These are phyloP conservation scores for Drosophila sp. DNA, from an alignment of 1,140 invertebrate species.

Conservation along the genomic window DNA sequence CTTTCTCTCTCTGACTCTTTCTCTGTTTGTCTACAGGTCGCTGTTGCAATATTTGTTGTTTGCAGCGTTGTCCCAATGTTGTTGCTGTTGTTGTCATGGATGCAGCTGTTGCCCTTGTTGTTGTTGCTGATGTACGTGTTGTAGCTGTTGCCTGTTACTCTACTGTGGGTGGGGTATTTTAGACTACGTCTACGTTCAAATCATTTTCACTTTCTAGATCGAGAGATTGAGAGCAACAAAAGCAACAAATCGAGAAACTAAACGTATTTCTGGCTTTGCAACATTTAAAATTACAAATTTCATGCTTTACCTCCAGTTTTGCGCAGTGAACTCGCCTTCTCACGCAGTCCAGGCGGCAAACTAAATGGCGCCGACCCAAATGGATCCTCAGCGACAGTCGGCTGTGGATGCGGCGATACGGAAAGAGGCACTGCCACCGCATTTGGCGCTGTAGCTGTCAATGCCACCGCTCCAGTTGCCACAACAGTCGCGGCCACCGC, in stretches of 20 bases:
- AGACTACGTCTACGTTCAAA: constrained; percentile 81
- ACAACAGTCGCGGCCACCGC: constrained; percentile 2
- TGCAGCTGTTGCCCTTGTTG: constrained; percentile 15
- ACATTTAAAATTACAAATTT: constrained; percentile 72
- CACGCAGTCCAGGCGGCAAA: constrained; percentile 87
- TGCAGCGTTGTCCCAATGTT: constrained; percentile 8
- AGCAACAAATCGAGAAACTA: constrained; percentile 81
- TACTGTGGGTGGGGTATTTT: constrained; percentile 67
- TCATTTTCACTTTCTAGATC: constrained; percentile 80
- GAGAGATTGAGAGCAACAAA: constrained; percentile 83
- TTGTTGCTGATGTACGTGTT: constrained; percentile 17
- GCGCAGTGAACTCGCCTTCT: constrained; percentile 86
- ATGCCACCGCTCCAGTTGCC: constrained; percentile 4
- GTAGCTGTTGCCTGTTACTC: constrained; percentile 60
- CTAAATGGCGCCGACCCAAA: constrained; percentile 93
- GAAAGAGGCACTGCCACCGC: constrained; percentile 79
- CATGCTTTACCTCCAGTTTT: constrained; percentile 88
- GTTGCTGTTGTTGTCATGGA: background rate
- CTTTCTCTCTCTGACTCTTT: background rate
- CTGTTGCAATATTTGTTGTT: constrained; percentile 7
- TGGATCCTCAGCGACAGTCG: constrained; percentile 88
- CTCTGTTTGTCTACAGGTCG: background rate
- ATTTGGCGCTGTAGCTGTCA: constrained; percentile 9
- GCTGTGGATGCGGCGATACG: constrained; percentile 59
- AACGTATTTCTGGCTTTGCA: constrained; percentile 74